Base-by-base conservation (phyloP, 1,140 invertebrate species). In the Venustaconcha ellipsiformis region DNA sequence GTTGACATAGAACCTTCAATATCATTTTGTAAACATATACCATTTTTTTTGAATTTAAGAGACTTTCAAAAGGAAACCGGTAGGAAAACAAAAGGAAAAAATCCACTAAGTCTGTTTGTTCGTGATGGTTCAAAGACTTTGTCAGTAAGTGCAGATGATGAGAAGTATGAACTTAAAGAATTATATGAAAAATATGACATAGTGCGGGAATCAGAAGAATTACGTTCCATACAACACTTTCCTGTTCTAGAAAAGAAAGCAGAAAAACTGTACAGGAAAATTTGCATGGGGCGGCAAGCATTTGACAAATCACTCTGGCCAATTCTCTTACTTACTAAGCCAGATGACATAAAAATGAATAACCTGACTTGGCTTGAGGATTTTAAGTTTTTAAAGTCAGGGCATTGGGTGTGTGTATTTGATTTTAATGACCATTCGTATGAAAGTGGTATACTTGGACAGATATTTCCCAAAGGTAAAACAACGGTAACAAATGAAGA, bases 341-440 rank as follows among this genome's bases (percentile, higher is more conserved):
- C 76, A 1, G 70, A 60, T 12, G 67, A 66, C 57, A 57, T 74
- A 4, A 71, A 78, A 48, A 70, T 74, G 57, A 56, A 30, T 13
- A 63, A 67, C 13, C 48, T 62, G 4, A 14, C 59, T 48, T 78
- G 67, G 71, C 17, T 65, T 1, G 55, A 65, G 12, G 30, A n/a
- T 14, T 48, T 78, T 18, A 55, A 67, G 18, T 74, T 78, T 67
- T 30, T 78, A 1, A 78, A 67, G 20, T 23, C 17, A 14, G 57
- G 73, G 4, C 12, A 66, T 14, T 65, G 73, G 20, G n/a, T 59
- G 26, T 55, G 60, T 13, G 62, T 73, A 20, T 78, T 78, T 74
- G 76, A 74, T 67, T 78, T 78, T 67, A 68, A 74, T 37, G 68
- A 78, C 18, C 18, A 58, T 11, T 70, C 71, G n/a, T 57, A 74